Evolutionary conservation across 1,140 invertebrate species (phyloP), one percentile per base, ranked within the genome.

Genomic region (Zaprionus kolodkinae): DNA sequence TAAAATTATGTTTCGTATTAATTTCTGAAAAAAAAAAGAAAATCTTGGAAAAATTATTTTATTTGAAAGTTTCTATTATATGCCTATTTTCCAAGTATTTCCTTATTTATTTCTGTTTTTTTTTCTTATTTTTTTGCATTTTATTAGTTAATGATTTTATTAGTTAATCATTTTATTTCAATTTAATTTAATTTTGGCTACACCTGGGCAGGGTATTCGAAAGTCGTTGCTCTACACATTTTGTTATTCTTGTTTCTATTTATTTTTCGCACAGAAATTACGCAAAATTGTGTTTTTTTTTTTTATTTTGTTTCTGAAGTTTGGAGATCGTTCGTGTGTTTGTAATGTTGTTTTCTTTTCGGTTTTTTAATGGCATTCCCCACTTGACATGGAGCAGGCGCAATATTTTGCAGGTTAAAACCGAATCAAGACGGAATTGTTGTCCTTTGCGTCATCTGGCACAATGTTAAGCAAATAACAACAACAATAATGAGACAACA

Each of bases 381-480:
- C 43, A 52, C 25, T 45, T 9, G 40, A 45, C 40, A 15, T 45
- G n/a, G 57, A 38, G 48, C 35, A 57, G 43, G 15, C 36, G 36
- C 43, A 54, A 45, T 48, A 62, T 63, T 30, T 40, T 62, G 57
- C 57, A 35, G 25, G 35, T 75, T 52, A 65, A 74, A 55, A 59
- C 30, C 43, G 60, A 36, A 70, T 74, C 43, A 56, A 61, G 63
- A 27, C 43, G 62, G 61, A 79, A 77, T 70, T 64, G 73, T 88
- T 72, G 84, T 87, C 84, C 84, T 87, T 87, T 88, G 84, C 84
- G 80, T 87, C 84, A 87, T 78, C 67, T 45, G 57, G 21, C 50
- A 55, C 81, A 88, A 80, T 84, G 74, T 88, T 83, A 88, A 80
- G 84, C 77, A 87, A 87, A 78, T 77, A 83, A 52, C 52, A 69